Evolutionary conservation across 2,888 invertebrate genomes (phyloP).

Genomic region (Pollenia angustigena): DNA sequence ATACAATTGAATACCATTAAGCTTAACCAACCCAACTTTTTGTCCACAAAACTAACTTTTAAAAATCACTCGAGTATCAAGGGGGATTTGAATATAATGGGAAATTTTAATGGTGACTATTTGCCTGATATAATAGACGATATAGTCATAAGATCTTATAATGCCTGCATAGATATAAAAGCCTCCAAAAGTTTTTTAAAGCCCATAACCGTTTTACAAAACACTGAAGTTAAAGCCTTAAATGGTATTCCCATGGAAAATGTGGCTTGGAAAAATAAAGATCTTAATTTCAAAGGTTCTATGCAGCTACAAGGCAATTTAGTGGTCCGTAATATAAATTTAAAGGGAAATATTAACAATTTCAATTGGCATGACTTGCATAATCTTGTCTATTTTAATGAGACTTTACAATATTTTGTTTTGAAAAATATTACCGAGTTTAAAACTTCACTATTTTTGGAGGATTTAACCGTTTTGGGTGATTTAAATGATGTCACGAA

Average conservation of each 20-base stretch:
- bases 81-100: conserved; percentile 77
- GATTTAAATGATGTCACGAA: conserved; percentile 77
- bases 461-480: conserved; percentile 78
- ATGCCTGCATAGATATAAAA: conserved; percentile 74
- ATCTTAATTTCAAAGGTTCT: conserved; percentile 76
- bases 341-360: conserved; percentile 76
- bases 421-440: conserved; percentile 78
- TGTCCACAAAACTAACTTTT: conserved; percentile 80
- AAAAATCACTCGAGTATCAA: conserved; percentile 76
- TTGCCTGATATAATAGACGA: conserved; percentile 83
- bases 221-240: conserved; percentile 81
- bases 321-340: conserved; percentile 73
- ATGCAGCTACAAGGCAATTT: conserved; percentile 80
- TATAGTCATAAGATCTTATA: conserved; percentile 80
- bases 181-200: conserved; percentile 78
- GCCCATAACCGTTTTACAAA: conserved; percentile 78
- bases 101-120: conserved; percentile 81
- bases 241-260: conserved; percentile 83
- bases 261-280: conserved; percentile 82
- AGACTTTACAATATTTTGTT: conserved; percentile 75
- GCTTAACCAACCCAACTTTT: conserved; percentile 82
- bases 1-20: conserved; percentile 83
- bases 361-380: conserved; percentile 68
- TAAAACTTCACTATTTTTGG: conserved; percentile 38
- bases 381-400: conserved; percentile 77